Conservation (phyloP, 2,113 vertebrate genomes). For the Crotophaga sulcirostris region DNA sequence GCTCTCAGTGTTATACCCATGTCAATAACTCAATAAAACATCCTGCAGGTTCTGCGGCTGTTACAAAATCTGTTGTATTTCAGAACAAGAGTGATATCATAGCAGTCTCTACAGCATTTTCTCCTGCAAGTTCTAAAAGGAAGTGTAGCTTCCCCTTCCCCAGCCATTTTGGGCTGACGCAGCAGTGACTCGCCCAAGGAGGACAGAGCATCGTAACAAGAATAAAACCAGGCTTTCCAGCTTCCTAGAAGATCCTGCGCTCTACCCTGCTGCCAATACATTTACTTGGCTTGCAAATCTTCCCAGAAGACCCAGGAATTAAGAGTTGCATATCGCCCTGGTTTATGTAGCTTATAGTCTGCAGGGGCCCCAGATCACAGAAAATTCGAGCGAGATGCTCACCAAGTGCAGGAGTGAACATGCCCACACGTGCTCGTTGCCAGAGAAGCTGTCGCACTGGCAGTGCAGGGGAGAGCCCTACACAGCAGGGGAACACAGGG, state of each 20-base stretch:
- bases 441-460: not conserved
- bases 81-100: not conserved
- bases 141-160: not conserved
- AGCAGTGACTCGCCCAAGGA: not conserved
- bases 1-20: not conserved
- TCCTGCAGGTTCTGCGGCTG: not conserved
- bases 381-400: not conserved
- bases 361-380: not conserved
- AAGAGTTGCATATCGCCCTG: not conserved
- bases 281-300: not conserved
- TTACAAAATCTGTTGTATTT: not conserved
- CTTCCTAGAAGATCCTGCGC: not conserved
- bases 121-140: not conserved
- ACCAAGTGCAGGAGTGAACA: not conserved
- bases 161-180: not conserved
- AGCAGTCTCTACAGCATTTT: not conserved
- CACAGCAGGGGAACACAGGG: not conserved
- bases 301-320: not conserved
- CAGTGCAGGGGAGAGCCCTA: not conserved
- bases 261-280: not conserved
- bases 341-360: not conserved
- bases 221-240: not conserved
- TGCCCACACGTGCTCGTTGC: fast-evolving
- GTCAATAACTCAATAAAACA: slow-evolving; percentile 37
- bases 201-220: not conserved